phyloP scores from a whole-genome alignment of 2,797 vertebrate species.

The Syngnathus acus region DNA sequence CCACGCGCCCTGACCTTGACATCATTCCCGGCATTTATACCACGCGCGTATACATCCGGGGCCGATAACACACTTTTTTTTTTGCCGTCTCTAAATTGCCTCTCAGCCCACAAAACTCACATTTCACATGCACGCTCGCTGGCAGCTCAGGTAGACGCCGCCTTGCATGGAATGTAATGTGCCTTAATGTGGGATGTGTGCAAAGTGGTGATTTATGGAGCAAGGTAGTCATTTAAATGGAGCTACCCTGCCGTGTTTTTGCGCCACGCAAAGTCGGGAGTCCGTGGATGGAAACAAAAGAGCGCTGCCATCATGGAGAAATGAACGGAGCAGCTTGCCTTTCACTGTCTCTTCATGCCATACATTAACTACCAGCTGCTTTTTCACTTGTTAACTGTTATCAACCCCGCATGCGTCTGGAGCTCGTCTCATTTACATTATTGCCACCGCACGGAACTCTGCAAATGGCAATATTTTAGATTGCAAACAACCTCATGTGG shows the following conservation, averaged over 20 bases:
- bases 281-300: neutral
- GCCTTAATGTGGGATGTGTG: conserved; percentile 17
- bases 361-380: neutral
- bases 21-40: conserved; percentile 23
- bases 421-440: neutral
- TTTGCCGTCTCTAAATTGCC: conserved; percentile 61
- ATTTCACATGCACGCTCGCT: conserved; percentile 40
- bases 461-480: neutral
- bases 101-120: conserved; percentile 53
- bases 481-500: neutral
- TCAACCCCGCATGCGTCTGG: neutral
- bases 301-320: neutral
- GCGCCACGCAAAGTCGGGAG: neutral
- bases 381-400: conserved; percentile 2
- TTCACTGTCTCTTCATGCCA: neutral
- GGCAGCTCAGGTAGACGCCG: conserved; percentile 14
- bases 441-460: neutral
- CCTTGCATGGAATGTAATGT: conserved; percentile 21
- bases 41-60: conserved; percentile 4
- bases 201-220: conserved; percentile 18
- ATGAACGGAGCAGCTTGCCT: neutral
- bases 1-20: conserved; percentile 32
- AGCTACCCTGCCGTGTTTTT: neutral
- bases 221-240: conserved; percentile 14
- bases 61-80: conserved; percentile 40